Base-by-base conservation (phyloP, 2,888 invertebrate species). In the Hololepta plana region DNA sequence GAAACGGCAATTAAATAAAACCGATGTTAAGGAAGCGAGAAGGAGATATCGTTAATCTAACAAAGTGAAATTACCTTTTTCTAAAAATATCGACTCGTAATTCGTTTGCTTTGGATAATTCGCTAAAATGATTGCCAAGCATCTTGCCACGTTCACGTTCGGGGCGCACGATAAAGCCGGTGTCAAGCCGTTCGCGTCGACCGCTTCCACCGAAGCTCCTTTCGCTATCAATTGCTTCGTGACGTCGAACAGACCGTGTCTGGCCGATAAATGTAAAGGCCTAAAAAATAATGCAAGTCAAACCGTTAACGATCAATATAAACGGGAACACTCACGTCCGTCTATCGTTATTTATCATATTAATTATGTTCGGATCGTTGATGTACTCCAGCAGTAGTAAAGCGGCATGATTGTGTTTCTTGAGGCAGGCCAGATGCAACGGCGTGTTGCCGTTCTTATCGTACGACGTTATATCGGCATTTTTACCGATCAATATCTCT, bases 111-210 rank as follows among this genome's bases (percentile, higher is more conserved):
- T 23, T 9, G 37, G 27, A 24, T 36, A 36, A 31, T 43, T 42
- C 23, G 46, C 43, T 22, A 52, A 36, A 37, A 70, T 67, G 15
- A 68, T 59, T 14, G 64, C 58, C 24, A 72, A 53, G 44, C 71
- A 71, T 36, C 67, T 62, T 9, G 70, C 70, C 4, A 70, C 67
- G 24, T 57, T 57, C 23, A 53, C 51, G 45, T 61, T 65, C 2
- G 67, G 65, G 8, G 70, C 68, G 46, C 71, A 71, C 20, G 64
- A 60, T 32, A 72, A 45, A 3, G 67, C 67, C n/a, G 72, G 70
- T 2, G 67, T 68, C 35, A 66, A 51, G 20, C 70, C 69, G 35
- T 61, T 60, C 17, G 55, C 53, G 43, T 72, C 71, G 3, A 61
- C 53, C 1, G 61, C 60, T 25, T 60, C 46, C 2, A 69, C 61